These are phyloP conservation scores for Stenodema calcarata DNA, from an alignment of 2,888 invertebrate genomes.

Conservation along the genomic window DNA sequence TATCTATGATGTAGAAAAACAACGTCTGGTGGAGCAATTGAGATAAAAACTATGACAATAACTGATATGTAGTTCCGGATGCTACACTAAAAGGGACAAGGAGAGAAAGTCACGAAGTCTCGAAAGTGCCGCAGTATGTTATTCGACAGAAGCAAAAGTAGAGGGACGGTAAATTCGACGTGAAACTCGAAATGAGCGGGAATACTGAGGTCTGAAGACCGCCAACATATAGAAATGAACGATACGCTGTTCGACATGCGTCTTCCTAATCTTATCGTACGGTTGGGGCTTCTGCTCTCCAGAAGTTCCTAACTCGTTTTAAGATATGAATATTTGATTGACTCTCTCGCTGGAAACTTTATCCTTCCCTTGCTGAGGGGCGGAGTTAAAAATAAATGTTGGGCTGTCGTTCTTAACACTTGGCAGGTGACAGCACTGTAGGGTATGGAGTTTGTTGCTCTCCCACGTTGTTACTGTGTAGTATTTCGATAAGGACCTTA, in stretches of 20 bases:
- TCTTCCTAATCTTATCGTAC: not conserved
- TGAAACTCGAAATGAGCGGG: not conserved
- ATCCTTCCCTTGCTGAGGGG: not conserved
- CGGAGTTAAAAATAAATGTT: not conserved
- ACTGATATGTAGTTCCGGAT: too few species aligned
- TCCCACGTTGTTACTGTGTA: not conserved
- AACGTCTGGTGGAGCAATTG: too few species aligned
- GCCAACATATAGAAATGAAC: not conserved
- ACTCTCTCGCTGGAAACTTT: not conserved
- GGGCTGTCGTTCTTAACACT: not conserved
- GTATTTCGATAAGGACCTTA: not conserved
- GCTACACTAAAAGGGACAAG: too few species aligned
- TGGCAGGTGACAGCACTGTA: not conserved
- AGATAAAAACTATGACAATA: too few species aligned
- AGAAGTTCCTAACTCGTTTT: conserved; percentile 41
- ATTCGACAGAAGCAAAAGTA: not conserved
- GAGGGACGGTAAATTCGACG: not conserved
- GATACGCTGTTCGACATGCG: not conserved
- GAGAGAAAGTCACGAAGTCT: not conserved
- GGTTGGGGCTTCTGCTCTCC: not conserved
- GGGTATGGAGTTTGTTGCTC: not conserved
- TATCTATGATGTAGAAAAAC: too few species aligned
- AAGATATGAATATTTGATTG: conserved; percentile 48
- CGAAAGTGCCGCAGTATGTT: not conserved
- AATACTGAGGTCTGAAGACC: not conserved